These are phyloP conservation scores for Cardiocondyla obscurior DNA, from an alignment of 1,140 invertebrate genomes.

Conservation along the genomic window DNA sequence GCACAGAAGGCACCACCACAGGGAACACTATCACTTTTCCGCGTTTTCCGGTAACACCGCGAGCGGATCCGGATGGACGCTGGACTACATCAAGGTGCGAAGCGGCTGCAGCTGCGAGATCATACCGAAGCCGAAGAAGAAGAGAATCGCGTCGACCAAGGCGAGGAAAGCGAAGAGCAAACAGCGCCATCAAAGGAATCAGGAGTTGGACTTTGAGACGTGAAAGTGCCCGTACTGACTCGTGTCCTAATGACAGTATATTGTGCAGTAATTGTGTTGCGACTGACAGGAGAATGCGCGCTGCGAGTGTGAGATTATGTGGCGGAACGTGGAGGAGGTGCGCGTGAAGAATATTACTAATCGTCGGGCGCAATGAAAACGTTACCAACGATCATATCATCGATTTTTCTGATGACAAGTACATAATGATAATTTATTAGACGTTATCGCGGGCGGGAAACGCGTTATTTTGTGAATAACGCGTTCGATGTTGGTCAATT, in stretches of 20 bases:
- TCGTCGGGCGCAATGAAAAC: conserved; percentile 46
- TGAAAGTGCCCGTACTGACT: conserved; percentile 49
- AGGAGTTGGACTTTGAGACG: conserved; percentile 56
- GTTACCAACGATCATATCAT: conserved; percentile 61
- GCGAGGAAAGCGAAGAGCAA: conserved; percentile 77
- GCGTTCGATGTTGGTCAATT: background rate
- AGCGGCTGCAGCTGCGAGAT: conserved; percentile 93
- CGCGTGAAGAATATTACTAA: background rate
- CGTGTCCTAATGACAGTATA: conserved; percentile 16
- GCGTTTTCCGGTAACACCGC: conserved; percentile 82
- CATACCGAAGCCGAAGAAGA: conserved; percentile 82
- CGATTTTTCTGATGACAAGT: conserved; percentile 49
- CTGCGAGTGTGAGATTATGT: conserved; percentile 12
- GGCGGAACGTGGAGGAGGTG: background rate
- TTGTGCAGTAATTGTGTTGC: conserved; percentile 36
- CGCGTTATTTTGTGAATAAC: conserved; percentile 18
- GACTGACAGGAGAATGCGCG: background rate
- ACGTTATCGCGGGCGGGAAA: background rate
- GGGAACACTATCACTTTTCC: conserved; percentile 83
- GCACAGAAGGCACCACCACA: conserved; percentile 79
- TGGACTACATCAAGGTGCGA: conserved; percentile 92
- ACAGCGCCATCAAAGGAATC: conserved; percentile 55
- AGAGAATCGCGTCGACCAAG: conserved; percentile 72
- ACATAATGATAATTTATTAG: conserved; percentile 49
- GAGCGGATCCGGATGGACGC: conserved; percentile 85